Base-by-base conservation (phyloP, 2,113 vertebrate genomes). In the Rafetus swinhoei region DNA sequence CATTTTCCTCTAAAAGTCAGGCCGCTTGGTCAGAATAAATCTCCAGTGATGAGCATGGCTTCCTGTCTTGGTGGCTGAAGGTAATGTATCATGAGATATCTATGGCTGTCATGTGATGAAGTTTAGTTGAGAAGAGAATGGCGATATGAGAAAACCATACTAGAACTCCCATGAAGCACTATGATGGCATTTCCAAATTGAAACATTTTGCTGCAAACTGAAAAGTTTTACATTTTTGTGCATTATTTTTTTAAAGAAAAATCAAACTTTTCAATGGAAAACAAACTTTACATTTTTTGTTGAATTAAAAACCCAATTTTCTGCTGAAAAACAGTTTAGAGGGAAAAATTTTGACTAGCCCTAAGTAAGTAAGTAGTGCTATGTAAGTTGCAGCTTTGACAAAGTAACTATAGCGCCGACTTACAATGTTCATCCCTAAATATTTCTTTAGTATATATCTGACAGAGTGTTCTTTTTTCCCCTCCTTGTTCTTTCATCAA, bases 401-500 rank as follows among this genome's bases (percentile, higher is more conserved):
- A 53, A 92, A 82, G 53, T 81, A 91, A 8, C 8, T 7, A 55
- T 11, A 4, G 11, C 2, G 7, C 55, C 60, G 24, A 18, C 16
- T 82, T 45, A 45, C n/a, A 54, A 6, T 7, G 13, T 89, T 32
- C n/a, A 82, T 59, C 82, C 86, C 74, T 69, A 12, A 12, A 3
- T 9, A 84, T 4, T 69, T 88, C 65, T 83, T 27, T 53, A 81
- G 54, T 50, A 65, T n/a, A 76, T 93, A 35, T 90, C 89, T 88
- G 82, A 60, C 5, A 13, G 3, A 32, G 16, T 29, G 53, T 90
- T 84, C 22, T 2, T 94, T 93, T 69, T 72, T 92, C 65, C 45
- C 53, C 59, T 94, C 91, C 86, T 88, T 89, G 35, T 81, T 95
- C 94, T 39, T 59, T 88, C 77, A 82, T 62, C 35, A 81, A 62